Conservation (phyloP, 2,113 vertebrate species). For the Pagrus major region DNA sequence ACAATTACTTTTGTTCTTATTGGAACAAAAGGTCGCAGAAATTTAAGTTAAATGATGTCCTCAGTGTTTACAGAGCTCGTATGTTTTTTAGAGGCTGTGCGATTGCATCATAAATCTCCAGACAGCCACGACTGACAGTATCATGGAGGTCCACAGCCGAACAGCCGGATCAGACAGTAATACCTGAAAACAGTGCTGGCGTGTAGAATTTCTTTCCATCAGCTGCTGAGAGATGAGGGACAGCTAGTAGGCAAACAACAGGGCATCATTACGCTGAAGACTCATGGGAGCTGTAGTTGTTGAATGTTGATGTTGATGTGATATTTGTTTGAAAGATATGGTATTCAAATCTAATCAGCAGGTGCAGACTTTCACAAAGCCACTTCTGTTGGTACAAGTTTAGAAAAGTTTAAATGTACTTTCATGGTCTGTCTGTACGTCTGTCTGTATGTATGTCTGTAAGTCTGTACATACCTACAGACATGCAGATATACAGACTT, state of each 20-base stretch:
- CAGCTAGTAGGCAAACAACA: slow-evolving; percentile 2
- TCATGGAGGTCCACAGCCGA: slow-evolving; percentile 26
- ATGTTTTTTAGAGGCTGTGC: neutral
- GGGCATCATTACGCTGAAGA: neutral
- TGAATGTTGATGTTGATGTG: neutral
- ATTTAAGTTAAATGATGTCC: slow-evolving; percentile 24
- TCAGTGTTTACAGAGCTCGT: slow-evolving; percentile 19
- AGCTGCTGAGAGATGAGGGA: slow-evolving; percentile 11
- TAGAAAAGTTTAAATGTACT: neutral
- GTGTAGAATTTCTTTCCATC: slow-evolving; percentile 27
- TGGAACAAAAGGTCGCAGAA: slow-evolving; percentile 23
- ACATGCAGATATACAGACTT: too few relatives aligned
- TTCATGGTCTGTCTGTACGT: neutral
- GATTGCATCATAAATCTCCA: slow-evolving; percentile 60
- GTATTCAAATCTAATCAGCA: neutral
- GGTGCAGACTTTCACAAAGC: neutral
- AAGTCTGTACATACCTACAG: too few relatives aligned
- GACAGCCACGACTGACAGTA: slow-evolving; percentile 28
- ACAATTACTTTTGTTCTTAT: neutral
- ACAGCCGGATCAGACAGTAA: slow-evolving; percentile 39
- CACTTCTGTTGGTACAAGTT: neutral
- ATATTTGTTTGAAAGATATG: neutral
- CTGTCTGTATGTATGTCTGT: neutral
- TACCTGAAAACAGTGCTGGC: slow-evolving; percentile 22
- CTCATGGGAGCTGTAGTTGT: slow-evolving; percentile 26